These are phyloP conservation scores for Villa cingulata DNA, from an alignment of 2,888 invertebrate genomes.

Conservation along the genomic window DNA sequence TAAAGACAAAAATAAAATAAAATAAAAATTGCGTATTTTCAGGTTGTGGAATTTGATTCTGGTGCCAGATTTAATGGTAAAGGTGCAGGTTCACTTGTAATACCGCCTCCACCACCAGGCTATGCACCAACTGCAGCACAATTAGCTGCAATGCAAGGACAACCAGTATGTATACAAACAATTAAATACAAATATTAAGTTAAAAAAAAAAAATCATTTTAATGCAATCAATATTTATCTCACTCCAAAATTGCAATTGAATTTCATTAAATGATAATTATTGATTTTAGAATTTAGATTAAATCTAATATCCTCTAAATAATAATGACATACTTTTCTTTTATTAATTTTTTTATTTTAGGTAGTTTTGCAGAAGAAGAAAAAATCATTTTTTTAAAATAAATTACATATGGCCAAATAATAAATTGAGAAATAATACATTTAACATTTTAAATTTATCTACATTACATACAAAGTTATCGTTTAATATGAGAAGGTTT, in stretches of 20 bases:
- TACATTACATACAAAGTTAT: too few relatives aligned
- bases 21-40: too few relatives aligned
- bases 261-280: neutral
- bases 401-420: too few relatives aligned
- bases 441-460: too few relatives aligned
- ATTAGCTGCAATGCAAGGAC: slow-evolving; percentile 31
- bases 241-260: neutral
- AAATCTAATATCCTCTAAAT: too few relatives aligned
- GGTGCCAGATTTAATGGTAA: slow-evolving; percentile 19
- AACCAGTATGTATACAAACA: slow-evolving; percentile 22
- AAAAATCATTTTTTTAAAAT: slow-evolving; percentile 26
- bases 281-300: too few relatives aligned
- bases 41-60: slow-evolving; percentile 16
- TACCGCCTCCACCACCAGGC: slow-evolving; percentile 35
- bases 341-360: neutral
- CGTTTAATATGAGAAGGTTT: too few relatives aligned
- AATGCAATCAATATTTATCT: neutral
- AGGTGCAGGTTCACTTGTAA: slow-evolving; percentile 22
- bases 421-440: too few relatives aligned
- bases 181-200: neutral
- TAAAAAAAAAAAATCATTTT: too few relatives aligned
- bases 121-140: slow-evolving; percentile 31
- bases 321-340: neutral
- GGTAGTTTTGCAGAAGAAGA: slow-evolving; percentile 12
- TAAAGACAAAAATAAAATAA: neutral